Evolutionary conservation across 2,888 invertebrate species (phyloP), one percentile per base, ranked within the genome.

Genomic region (Xestobium rufovillosum): DNA sequence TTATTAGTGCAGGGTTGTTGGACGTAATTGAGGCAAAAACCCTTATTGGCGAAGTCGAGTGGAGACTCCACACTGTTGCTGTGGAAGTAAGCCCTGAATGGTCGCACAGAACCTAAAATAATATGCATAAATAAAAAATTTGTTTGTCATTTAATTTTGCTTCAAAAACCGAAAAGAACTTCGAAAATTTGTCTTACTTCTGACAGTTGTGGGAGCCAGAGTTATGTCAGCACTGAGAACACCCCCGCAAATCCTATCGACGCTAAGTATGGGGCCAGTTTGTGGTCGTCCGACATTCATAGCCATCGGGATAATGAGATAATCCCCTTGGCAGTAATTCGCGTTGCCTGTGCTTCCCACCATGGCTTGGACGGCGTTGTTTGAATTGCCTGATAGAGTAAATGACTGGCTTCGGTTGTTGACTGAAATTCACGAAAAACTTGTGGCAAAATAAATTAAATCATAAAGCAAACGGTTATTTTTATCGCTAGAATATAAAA

Each of bases 211-310:
- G 8, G 80, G 70, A 39, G 74, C 70, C 53, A 80, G 73, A 1
- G 80, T 78, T 2, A 81, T 71, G 56, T 88, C 87, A 1, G 76
- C 76, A 35, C 80, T 82, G 49, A 88, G 79, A 0, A 83, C 80
- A 2, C 87, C 87, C 0, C 88, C 88, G 52, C 88, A 89, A 23
- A 89, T 76, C 36, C 88, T 72, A 63, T 89, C 88, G 2, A 84
- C 81, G 52, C 83, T 87, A 1, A 75, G 71, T 25, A 75, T 72
- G 29, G 72, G 70, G 0, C 75, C 74, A 19, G 72, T 71, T 3
- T 60, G 58, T 3, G 67, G 57, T 38, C 78, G 65, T 2, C 81
- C 81, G 12, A 78, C 73, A 52, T 82, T 83, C 13, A 73, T 69
- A 0, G 82, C 82, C 56, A 88, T 87, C 0, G 88, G 87, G 27